phyloP scores from a whole-genome alignment of 2,888 invertebrate genomes.

The Lochmaea crataegi region DNA sequence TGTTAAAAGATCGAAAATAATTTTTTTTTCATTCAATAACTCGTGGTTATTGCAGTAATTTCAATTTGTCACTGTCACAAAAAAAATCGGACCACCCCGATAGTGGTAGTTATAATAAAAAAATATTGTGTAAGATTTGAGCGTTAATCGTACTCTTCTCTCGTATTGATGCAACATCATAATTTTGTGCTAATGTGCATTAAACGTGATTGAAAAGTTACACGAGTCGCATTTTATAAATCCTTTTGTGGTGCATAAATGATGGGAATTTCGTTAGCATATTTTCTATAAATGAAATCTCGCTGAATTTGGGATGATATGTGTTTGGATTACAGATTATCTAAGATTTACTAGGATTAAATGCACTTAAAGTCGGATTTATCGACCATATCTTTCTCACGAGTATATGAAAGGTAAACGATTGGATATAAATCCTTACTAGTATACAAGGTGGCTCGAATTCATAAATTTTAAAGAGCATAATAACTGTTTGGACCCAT shows the following conservation, averaged over 20 bases:
- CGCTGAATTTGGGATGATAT: conserved; percentile 21
- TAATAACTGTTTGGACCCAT: too few species aligned
- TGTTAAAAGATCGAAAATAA: neutral
- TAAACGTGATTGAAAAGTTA: conserved; percentile 27
- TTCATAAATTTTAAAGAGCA: too few species aligned
- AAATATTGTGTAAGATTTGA: conserved; percentile 15
- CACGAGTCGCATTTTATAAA: conserved; percentile 18
- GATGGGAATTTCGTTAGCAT: conserved; percentile 23
- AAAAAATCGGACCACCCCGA: conserved; percentile 8
- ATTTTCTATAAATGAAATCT: conserved; percentile 20
- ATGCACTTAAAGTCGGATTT: conserved; percentile 8
- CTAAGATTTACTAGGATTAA: conserved; percentile 27
- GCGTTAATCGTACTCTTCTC: neutral
- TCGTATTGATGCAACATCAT: conserved; percentile 17
- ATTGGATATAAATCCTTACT: conserved; percentile 3
- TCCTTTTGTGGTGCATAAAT: conserved; percentile 19
- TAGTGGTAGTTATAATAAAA: conserved; percentile 6
- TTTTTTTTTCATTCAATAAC: neutral
- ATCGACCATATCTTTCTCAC: conserved; percentile 23
- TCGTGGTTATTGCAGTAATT: neutral
- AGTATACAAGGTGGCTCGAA: too few species aligned
- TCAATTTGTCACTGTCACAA: conserved; percentile 19
- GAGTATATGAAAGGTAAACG: conserved; percentile 13
- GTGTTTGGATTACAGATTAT: conserved; percentile 23
- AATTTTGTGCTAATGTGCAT: conserved; percentile 29